Evolutionary conservation across 2,888 invertebrate species (phyloP).

Genomic region (Cyclophora punctaria): DNA sequence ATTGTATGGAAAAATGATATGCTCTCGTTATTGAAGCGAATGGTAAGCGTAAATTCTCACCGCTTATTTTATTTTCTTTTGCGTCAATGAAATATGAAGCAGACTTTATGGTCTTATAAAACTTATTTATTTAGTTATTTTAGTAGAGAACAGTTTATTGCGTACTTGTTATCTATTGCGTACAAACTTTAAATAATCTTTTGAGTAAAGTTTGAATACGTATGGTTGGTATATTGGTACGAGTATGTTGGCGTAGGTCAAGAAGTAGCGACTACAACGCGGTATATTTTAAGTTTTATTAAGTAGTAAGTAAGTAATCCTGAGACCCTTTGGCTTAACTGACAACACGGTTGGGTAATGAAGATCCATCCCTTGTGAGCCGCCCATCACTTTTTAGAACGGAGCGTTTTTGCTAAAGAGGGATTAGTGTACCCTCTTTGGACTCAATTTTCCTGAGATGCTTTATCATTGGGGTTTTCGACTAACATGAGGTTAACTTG

Average conservation of each 20-base stretch:
- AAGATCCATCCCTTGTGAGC: slow-evolving; percentile 68
- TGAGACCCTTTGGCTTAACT: slow-evolving; percentile 65
- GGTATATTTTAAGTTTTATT: slow-evolving; percentile 56
- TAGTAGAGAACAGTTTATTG: no score
- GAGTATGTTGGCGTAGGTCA: neutral
- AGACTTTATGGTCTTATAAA: no score
- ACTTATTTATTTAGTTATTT: no score
- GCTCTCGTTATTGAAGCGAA: slow-evolving; percentile 39
- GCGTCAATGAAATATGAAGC: slow-evolving; percentile 7
- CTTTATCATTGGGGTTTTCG: slow-evolving; percentile 73
- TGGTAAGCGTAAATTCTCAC: slow-evolving; percentile 38
- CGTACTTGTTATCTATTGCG: no score
- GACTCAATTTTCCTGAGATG: slow-evolving; percentile 70
- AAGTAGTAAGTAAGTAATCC: slow-evolving; percentile 63
- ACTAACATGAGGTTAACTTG: slow-evolving; percentile 75
- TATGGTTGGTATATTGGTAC: neutral
- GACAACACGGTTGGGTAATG: slow-evolving; percentile 70
- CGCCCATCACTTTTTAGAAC: slow-evolving; percentile 73
- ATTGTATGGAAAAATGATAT: slow-evolving; percentile 56
- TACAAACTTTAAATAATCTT: no score
- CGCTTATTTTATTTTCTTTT: slow-evolving; percentile 23
- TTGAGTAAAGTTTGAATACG: no score
- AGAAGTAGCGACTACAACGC: slow-evolving; percentile 3
- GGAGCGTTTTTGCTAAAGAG: slow-evolving; percentile 75
- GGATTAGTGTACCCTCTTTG: slow-evolving; percentile 71